A percentile compares a stretch with the other conserved stretches of the same genome.
phyloP scores from a whole-genome alignment of 2,797 vertebrate genomes.

The Falco columbarius region DNA sequence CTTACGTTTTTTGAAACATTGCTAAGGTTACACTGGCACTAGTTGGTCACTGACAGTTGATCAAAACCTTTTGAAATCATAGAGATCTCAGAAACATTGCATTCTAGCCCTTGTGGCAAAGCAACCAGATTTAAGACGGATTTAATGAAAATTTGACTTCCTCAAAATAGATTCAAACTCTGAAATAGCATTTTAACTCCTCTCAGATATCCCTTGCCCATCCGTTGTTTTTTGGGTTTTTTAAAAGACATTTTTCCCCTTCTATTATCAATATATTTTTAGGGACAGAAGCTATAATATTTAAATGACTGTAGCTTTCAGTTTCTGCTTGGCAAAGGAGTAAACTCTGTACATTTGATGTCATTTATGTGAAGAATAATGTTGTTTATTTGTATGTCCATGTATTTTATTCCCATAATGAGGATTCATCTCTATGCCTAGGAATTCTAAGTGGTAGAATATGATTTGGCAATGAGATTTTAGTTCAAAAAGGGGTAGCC shows the following conservation, averaged over 20 bases:
- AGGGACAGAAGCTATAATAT: background rate
- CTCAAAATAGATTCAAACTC: background rate
- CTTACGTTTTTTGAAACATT: background rate
- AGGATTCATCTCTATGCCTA: background rate
- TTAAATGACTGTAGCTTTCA: background rate
- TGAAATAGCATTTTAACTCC: background rate
- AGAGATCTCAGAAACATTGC: background rate
- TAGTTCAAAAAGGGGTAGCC: background rate
- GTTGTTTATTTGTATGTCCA: background rate
- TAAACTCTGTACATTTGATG: background rate
- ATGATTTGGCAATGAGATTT: background rate
- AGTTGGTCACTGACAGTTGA: background rate
- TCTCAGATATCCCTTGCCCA: background rate
- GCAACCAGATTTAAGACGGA: background rate
- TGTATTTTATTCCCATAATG: background rate
- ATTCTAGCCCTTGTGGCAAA: background rate
- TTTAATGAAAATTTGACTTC: background rate
- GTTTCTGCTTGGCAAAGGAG: background rate
- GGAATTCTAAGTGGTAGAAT: background rate
- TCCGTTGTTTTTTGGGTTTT: background rate
- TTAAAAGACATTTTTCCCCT: background rate
- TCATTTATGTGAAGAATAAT: background rate
- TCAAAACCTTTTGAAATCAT: background rate
- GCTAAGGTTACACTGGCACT: background rate
- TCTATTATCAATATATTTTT: background rate